phyloP scores from a whole-genome alignment of 2,113 vertebrate genomes.

The Pangasianodon gigas region DNA sequence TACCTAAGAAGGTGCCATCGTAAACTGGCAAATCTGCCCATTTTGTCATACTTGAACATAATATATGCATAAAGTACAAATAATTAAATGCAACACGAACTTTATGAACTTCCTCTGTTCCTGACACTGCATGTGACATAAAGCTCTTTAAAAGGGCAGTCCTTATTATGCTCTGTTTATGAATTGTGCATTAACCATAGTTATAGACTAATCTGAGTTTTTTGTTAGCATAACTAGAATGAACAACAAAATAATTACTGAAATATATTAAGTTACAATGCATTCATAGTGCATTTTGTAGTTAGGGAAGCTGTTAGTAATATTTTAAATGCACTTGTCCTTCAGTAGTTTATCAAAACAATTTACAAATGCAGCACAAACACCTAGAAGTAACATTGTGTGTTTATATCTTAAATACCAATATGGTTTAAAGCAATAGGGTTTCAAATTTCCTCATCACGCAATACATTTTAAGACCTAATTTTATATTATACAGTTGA shows the following conservation, averaged over 20 bases:
- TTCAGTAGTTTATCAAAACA: background rate
- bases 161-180: background rate
- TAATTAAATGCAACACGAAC: background rate
- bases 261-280: background rate
- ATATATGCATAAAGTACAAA: background rate
- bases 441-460: background rate
- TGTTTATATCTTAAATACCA: background rate
- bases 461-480: background rate
- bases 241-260: background rate
- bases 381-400: background rate
- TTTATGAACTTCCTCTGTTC: background rate
- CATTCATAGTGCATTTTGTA: background rate
- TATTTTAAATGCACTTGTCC: background rate
- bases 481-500: background rate
- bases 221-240: background rate
- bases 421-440: background rate
- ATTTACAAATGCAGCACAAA: background rate
- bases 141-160: background rate
- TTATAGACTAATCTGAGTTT: background rate
- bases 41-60: background rate
- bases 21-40: background rate
- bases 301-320: background rate
- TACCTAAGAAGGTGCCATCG: background rate
- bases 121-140: background rate
- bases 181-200: background rate